Evolutionary conservation across 2,888 invertebrate species (phyloP).

Genomic region (Zelleria hepariella): DNA sequence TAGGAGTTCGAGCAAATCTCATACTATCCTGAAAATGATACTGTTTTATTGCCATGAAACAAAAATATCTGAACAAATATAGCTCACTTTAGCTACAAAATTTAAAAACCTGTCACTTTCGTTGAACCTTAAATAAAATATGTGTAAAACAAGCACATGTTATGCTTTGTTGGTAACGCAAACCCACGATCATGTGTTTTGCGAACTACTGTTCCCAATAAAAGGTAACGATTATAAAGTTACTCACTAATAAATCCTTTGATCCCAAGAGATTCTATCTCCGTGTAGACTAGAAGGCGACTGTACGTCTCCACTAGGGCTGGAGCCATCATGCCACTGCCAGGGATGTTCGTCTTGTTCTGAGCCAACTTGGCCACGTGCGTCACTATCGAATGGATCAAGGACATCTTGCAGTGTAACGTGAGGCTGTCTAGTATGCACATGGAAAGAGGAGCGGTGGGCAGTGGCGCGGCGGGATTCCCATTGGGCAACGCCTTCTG

Average conservation of each 20-base stretch:
- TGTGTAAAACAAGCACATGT: too few species aligned
- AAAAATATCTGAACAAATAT: too few species aligned
- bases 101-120: too few species aligned
- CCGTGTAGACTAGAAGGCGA: constrained; percentile 92
- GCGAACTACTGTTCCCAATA: too few species aligned
- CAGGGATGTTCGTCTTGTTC: constrained; percentile 84
- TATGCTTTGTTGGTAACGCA: too few species aligned
- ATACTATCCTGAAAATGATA: too few species aligned
- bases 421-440: constrained; percentile 93
- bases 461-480: constrained; percentile 71
- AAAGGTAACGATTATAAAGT: neutral
- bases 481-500: constrained; percentile 71
- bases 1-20: too few species aligned
- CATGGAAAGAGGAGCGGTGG: constrained; percentile 92
- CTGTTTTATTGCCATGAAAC: too few species aligned
- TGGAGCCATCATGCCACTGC: constrained; percentile 79
- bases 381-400: constrained; percentile 85
- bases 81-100: too few species aligned
- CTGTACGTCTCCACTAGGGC: constrained; percentile 96
- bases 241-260: constrained; percentile 93
- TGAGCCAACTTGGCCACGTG: constrained; percentile 93
- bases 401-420: constrained; percentile 94
- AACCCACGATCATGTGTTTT: too few species aligned
- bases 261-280: constrained; percentile 96
- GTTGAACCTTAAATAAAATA: too few species aligned